Evolutionary conservation across 2,888 invertebrate species (phyloP).

Genomic region (Athalia cordata): DNA sequence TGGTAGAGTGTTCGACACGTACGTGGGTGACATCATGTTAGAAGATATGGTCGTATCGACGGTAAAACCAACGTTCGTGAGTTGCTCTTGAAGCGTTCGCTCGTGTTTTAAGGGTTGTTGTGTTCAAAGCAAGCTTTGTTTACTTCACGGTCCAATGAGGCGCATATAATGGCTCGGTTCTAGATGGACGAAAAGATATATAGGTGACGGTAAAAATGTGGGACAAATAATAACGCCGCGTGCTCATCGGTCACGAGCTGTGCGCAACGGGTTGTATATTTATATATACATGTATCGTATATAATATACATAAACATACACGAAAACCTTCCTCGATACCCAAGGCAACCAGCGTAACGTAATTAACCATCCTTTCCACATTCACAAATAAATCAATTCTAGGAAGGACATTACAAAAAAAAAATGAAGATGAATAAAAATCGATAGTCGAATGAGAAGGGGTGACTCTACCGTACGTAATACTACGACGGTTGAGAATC

Average conservation of each 20-base stretch:
- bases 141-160: slow-evolving; percentile 52
- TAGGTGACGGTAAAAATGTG: slow-evolving; percentile 37
- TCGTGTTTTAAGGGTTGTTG: slow-evolving; percentile 43
- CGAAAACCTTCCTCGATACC: too few species aligned
- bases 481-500: too few species aligned
- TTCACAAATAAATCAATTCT: neutral
- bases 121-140: slow-evolving; percentile 53
- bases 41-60: slow-evolving; percentile 29
- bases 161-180: slow-evolving; percentile 51
- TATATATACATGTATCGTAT: too few species aligned
- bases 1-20: slow-evolving; percentile 21
- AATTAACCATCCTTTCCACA: neutral
- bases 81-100: slow-evolving; percentile 34
- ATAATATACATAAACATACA: too few species aligned
- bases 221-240: slow-evolving; percentile 21
- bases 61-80: slow-evolving; percentile 24
- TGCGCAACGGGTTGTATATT: neutral
- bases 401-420: too few species aligned
- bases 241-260: slow-evolving; percentile 34
- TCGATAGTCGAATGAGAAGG: too few species aligned
- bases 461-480: too few species aligned
- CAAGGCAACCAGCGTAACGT: neutral
- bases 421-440: too few species aligned
- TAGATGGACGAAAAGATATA: slow-evolving; percentile 24
- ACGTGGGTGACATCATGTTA: slow-evolving; percentile 18